These are phyloP conservation scores for Hucho hucho DNA, from an alignment of 2,113 vertebrate genomes.

Conservation along the genomic window DNA sequence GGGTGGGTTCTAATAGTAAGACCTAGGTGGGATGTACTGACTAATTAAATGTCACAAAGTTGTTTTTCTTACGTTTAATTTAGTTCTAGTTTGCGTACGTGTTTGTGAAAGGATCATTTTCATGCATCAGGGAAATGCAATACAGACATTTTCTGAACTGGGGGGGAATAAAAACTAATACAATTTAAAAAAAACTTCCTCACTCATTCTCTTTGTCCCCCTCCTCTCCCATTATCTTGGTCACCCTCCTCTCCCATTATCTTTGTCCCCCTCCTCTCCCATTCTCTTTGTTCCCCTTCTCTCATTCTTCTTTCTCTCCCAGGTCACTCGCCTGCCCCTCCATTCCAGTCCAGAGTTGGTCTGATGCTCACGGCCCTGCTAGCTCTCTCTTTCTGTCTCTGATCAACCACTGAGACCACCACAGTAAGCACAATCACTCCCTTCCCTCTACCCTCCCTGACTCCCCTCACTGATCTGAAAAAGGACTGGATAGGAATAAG, in stretches of 20 bases:
- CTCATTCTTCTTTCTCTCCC: neutral
- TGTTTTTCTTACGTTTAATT: neutral
- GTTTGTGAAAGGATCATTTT: neutral
- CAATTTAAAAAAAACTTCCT: neutral
- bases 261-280: constrained; percentile 19
- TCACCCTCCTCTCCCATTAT: constrained; percentile 12
- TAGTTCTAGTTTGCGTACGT: neutral
- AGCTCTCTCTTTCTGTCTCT: constrained; percentile 23
- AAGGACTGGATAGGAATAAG: too few species aligned
- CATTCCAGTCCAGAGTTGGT: constrained; percentile 11
- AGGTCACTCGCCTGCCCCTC: constrained; percentile 30
- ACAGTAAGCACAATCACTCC: neutral
- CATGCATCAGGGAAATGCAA: neutral
- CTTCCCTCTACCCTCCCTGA: neutral
- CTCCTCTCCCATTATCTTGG: neutral
- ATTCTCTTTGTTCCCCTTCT: neutral
- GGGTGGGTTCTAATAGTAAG: rapidly evolving
- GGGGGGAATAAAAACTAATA: too few species aligned
- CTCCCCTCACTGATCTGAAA: neutral
- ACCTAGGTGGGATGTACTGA: neutral
- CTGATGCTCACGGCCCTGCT: constrained; percentile 41
- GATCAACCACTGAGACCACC: constrained; percentile 39
- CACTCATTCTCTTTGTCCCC: neutral
- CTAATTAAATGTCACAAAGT: neutral
- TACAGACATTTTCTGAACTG: neutral